These are phyloP conservation scores for Hystrix cristata DNA, from an alignment of 2,113 vertebrate genomes.

Conservation along the genomic window DNA sequence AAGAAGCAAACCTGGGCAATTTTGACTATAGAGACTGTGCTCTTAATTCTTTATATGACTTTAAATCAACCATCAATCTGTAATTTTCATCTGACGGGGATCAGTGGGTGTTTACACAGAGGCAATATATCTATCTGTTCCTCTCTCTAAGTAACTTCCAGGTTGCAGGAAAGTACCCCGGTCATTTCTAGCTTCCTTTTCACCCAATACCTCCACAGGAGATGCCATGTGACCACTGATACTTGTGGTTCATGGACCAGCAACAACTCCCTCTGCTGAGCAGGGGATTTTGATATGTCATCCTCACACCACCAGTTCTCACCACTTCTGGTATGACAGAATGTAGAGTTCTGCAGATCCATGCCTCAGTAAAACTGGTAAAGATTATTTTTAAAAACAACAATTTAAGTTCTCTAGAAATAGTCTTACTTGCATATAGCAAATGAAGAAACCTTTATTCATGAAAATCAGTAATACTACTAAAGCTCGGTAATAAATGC, in stretches of 20 bases:
- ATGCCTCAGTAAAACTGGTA: neutral
- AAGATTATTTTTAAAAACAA: slow-evolving; percentile 18
- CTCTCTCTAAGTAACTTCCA: slow-evolving; percentile 6
- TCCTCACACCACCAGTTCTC: neutral
- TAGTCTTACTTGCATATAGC: neutral
- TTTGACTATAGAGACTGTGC: neutral
- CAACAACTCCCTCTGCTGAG: neutral
- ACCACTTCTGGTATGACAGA: neutral
- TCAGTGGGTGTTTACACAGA: neutral
- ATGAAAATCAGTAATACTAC: neutral
- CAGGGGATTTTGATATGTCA: neutral
- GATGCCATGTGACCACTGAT: neutral
- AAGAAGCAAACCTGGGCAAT: slow-evolving; percentile 13
- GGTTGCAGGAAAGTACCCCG: neutral
- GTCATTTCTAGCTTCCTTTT: slow-evolving; percentile 42
- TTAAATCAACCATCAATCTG: slow-evolving; percentile 19
- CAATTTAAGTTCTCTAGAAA: slow-evolving; percentile 40
- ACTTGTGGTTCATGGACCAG: neutral
- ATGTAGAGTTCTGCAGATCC: neutral
- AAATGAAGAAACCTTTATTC: slow-evolving; percentile 25
- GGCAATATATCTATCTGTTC: neutral
- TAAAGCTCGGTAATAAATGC: neutral
- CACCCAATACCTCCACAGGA: neutral
- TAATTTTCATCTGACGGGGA: neutral
- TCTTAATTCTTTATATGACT: neutral